Evolutionary conservation across 2,797 vertebrate species (phyloP).

Genomic region (Tenualosa thibaudeaui): DNA sequence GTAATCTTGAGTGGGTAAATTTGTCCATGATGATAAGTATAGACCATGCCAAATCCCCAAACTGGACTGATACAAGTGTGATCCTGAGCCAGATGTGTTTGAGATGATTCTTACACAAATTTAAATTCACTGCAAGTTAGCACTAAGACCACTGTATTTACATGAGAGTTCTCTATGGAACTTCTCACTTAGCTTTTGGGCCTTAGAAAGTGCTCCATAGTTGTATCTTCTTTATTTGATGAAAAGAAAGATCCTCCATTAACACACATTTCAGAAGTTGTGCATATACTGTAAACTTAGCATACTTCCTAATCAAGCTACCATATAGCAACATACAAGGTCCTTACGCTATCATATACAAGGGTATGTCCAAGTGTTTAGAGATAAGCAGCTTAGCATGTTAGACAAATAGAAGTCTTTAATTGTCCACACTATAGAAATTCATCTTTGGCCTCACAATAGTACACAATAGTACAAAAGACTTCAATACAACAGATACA

Average conservation of each 20-base stretch:
- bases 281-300: neutral
- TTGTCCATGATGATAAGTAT: neutral
- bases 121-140: constrained; percentile 1
- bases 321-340: neutral
- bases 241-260: neutral
- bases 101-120: neutral
- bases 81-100: neutral
- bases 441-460: no score
- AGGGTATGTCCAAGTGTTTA: no score
- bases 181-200: neutral
- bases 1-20: neutral
- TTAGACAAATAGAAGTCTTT: no score
- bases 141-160: neutral
- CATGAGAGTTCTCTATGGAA: neutral
- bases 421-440: no score
- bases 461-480: no score
- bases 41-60: neutral
- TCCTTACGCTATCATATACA: neutral
- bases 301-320: neutral
- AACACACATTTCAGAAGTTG: neutral
- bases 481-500: no score
- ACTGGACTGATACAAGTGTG: neutral
- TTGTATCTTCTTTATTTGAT: neutral
- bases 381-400: no score
- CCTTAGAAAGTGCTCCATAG: neutral